Percentiles rank a stretch among this genome's conserved stretches.
Evolutionary conservation across 2,888 invertebrate species (phyloP).

Genomic region (Cryptocheilus praepositus): DNA sequence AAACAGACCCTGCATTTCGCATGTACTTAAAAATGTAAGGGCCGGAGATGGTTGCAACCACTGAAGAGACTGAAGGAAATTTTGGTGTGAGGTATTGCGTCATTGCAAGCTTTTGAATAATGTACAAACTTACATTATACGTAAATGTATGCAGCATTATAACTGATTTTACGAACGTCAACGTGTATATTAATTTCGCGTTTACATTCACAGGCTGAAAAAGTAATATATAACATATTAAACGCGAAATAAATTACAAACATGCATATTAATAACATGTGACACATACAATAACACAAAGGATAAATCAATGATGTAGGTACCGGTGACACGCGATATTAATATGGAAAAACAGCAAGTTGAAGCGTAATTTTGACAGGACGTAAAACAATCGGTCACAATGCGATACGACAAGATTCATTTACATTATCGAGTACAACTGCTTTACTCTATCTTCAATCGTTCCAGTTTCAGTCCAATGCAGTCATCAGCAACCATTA

Average conservation of each 20-base stretch:
- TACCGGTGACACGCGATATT: background rate
- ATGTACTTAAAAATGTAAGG: slow-evolving; percentile 48
- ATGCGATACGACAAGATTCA: slow-evolving; percentile 20
- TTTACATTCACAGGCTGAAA: no score
- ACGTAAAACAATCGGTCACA: slow-evolving; percentile 22
- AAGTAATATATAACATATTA: no score
- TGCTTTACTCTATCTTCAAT: background rate
- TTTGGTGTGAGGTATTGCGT: background rate
- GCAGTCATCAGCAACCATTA: no score
- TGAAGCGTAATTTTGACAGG: slow-evolving; percentile 14
- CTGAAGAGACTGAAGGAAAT: slow-evolving; percentile 18
- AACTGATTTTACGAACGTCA: no score
- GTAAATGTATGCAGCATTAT: no score
- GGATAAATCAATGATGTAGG: no score
- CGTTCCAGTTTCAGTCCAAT: no score
- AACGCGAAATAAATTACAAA: no score
- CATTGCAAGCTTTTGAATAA: background rate
- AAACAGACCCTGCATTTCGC: slow-evolving; percentile 43
- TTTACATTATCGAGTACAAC: slow-evolving; percentile 18
- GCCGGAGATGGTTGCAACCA: slow-evolving; percentile 40
- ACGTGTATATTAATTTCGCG: no score
- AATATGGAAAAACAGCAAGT: background rate
- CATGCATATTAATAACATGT: no score
- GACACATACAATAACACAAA: no score
- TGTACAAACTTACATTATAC: background rate